Evolutionary conservation across 2,888 invertebrate genomes (phyloP).

Genomic region (Tridacna gigas): DNA sequence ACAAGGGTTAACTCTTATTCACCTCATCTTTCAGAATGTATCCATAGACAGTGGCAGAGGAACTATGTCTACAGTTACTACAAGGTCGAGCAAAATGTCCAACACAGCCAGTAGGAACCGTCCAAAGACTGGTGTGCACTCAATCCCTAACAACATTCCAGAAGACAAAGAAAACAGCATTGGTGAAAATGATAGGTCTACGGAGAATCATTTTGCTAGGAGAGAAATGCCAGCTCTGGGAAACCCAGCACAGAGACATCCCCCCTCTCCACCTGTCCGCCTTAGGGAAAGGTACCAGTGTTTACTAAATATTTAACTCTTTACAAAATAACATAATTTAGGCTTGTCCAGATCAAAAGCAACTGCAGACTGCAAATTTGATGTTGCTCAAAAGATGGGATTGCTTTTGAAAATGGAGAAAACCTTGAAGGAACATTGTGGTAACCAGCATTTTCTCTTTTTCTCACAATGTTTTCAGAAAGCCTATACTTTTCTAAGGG

Average conservation of each 20-base stretch:
- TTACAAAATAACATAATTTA: too few relatives aligned
- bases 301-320: too few relatives aligned
- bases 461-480: too few relatives aligned
- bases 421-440: too few relatives aligned
- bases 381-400: too few relatives aligned
- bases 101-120: conserved; percentile 55
- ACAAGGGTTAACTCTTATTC: neutral
- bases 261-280: conserved; percentile 80
- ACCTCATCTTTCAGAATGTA: conserved; percentile 65
- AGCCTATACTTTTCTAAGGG: too few relatives aligned
- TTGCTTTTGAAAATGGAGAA: too few relatives aligned
- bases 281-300: conserved; percentile 74
- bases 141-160: conserved; percentile 61
- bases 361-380: too few relatives aligned
- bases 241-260: conserved; percentile 68
- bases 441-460: too few relatives aligned
- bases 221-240: conserved; percentile 38
- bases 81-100: conserved; percentile 67
- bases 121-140: conserved; percentile 72
- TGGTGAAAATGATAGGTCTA: conserved; percentile 56
- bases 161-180: conserved; percentile 71
- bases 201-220: conserved; percentile 43
- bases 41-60: conserved; percentile 84
- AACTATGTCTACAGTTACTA: conserved; percentile 79
- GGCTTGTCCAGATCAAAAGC: too few relatives aligned